Conservation (phyloP, 2,797 vertebrate species). For the Cichlasoma orientale region DNA sequence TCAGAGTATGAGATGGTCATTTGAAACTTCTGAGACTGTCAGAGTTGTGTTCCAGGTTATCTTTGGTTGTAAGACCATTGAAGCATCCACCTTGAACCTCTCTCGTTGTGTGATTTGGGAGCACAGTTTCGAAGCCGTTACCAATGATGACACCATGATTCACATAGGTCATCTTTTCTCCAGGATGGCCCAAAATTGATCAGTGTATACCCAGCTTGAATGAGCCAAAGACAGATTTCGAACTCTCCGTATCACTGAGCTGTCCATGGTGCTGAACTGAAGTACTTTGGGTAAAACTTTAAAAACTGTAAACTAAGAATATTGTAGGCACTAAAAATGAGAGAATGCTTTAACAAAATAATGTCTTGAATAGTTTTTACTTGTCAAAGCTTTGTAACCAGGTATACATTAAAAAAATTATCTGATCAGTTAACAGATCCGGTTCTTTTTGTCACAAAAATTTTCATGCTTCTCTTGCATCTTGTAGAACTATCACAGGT, state of each 20-base stretch:
- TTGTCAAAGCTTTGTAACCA: not conserved
- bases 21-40: no score
- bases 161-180: not conserved
- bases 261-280: slow-evolving; percentile 7
- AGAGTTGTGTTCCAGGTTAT: not conserved
- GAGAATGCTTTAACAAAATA: not conserved
- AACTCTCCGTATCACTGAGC: not conserved
- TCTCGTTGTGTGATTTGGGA: not conserved
- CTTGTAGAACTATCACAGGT: not conserved
- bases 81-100: not conserved
- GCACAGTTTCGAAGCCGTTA: not conserved
- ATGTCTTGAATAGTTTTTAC: not conserved
- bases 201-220: not conserved
- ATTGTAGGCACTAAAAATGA: not conserved
- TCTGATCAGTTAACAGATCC: not conserved
- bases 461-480: not conserved
- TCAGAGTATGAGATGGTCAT: no score
- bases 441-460: not conserved
- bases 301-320: not conserved
- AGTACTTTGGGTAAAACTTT: not conserved
- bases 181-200: not conserved
- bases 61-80: not conserved
- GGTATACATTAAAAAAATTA: not conserved
- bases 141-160: not conserved
- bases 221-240: no score